phyloP scores from a whole-genome alignment of 2,113 vertebrate genomes.

The Lophius piscatorius region DNA sequence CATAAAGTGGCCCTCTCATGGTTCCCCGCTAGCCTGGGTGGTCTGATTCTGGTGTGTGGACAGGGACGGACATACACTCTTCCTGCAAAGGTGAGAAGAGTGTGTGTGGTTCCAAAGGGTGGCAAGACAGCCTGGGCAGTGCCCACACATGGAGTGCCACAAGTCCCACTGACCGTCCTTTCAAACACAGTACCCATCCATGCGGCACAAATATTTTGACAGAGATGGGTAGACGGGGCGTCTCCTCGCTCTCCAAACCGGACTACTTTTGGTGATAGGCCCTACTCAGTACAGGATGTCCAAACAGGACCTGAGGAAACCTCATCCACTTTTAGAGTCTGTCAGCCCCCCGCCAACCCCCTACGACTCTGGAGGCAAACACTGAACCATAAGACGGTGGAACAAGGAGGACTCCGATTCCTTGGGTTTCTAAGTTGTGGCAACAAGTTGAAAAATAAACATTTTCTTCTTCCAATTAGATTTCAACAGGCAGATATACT shows the following conservation, averaged over 20 bases:
- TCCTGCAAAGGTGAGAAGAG: conserved; percentile 71
- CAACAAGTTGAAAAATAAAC: conserved; percentile 64
- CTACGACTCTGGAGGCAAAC: conserved; percentile 54
- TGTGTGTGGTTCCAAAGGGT: conserved; percentile 66
- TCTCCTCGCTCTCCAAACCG: conserved; percentile 56
- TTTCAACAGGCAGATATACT: conserved; percentile 69
- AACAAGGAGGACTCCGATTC: conserved; percentile 61
- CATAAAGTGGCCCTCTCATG: conserved; percentile 82
- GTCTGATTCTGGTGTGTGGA: conserved; percentile 64
- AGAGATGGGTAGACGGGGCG: conserved; percentile 70
- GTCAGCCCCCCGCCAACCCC: conserved; percentile 35
- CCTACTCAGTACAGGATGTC: conserved; percentile 46
- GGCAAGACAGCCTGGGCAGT: conserved; percentile 55
- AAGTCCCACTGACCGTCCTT: conserved; percentile 55
- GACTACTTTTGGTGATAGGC: conserved; percentile 46
- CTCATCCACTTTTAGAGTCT: conserved; percentile 74
- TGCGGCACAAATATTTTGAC: conserved; percentile 76
- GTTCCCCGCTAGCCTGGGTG: conserved; percentile 76
- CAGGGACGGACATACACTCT: conserved; percentile 58
- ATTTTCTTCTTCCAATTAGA: conserved; percentile 67
- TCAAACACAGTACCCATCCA: conserved; percentile 21
- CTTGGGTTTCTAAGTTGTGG: conserved; percentile 73
- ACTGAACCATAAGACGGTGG: conserved; percentile 58
- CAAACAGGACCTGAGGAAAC: conserved; percentile 65
- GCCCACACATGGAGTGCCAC: conserved; percentile 74